phyloP scores from a whole-genome alignment of 2,888 invertebrate genomes.

The Temnothorax rugatulus region DNA sequence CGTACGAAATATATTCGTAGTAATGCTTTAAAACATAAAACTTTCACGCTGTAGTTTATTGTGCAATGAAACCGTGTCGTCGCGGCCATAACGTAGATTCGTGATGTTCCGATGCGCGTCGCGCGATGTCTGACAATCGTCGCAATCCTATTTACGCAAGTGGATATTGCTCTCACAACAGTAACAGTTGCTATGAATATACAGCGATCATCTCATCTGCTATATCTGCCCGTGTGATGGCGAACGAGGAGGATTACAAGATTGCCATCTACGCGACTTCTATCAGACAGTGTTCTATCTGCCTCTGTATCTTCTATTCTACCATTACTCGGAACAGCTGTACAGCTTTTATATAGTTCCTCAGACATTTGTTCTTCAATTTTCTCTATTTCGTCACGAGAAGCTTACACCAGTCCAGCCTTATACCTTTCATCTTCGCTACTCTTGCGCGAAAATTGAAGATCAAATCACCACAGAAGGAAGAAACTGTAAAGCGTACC shows the following conservation, averaged over 20 bases:
- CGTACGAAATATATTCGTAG: background rate
- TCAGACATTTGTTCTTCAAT: slow-evolving; percentile 39
- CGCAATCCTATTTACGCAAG: slow-evolving; percentile 46
- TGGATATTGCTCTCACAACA: slow-evolving; percentile 27
- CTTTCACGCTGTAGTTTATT: background rate
- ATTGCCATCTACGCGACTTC: slow-evolving; percentile 32
- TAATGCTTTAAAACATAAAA: background rate
- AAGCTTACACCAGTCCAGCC: background rate
- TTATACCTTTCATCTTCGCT: background rate
- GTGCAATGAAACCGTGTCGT: background rate
- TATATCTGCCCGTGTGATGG: background rate
- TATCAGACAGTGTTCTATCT: background rate
- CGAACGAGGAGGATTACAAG: background rate
- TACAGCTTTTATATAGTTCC: slow-evolving; percentile 10
- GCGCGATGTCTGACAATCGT: slow-evolving; percentile 29
- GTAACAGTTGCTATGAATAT: slow-evolving; percentile 32
- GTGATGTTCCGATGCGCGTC: slow-evolving; percentile 11
- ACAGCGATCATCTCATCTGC: background rate
- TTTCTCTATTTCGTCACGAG: slow-evolving; percentile 33
- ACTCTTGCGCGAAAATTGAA: slow-evolving; percentile 12
- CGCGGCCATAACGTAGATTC: background rate
- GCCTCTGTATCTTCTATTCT: slow-evolving; percentile 5
- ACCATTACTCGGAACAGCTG: slow-evolving; percentile 8
- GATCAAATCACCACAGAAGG: background rate
- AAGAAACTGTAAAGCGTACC: background rate